Evolutionary conservation across 2,797 vertebrate species (phyloP).

Genomic region (Rhinatrema bivittatum): DNA sequence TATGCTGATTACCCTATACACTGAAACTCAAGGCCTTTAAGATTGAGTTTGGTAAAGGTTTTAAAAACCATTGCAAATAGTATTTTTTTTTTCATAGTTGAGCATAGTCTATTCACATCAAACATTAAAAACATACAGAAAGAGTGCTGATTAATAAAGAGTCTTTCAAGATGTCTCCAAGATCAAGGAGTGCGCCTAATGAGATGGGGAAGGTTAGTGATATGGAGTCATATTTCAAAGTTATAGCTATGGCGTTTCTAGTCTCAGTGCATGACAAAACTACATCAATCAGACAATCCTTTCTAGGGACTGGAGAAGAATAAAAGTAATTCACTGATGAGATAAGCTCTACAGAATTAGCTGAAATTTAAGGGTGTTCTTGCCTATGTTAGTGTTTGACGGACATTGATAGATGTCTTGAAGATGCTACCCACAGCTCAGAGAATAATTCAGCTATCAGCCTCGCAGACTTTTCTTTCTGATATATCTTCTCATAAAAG

Average conservation of each 20-base stretch:
- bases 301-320: background rate
- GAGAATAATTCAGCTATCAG: conserved; percentile 19
- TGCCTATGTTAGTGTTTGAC: conserved; percentile 18
- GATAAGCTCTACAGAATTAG: conserved; percentile 17
- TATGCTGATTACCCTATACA: no score
- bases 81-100: no score
- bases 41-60: no score
- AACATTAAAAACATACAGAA: no score
- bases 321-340: conserved; percentile 12
- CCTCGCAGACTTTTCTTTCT: conserved; percentile 26
- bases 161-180: conserved; percentile 29
- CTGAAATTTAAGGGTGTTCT: conserved; percentile 20
- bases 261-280: no score
- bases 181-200: conserved; percentile 34
- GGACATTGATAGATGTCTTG: conserved; percentile 19
- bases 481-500: conserved; percentile 30
- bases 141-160: no score
- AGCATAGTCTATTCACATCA: no score
- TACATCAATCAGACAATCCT: background rate
- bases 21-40: no score
- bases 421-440: conserved; percentile 22
- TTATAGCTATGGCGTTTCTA: no score
- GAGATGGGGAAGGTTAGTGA: conserved; percentile 46
- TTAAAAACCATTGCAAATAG: no score
- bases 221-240: conserved; percentile 38